A percentile compares a stretch with the other conserved stretches of the same genome.
These are phyloP conservation scores for Heliangelus exortis DNA, from an alignment of 2,797 vertebrate genomes.

Conservation along the genomic window DNA sequence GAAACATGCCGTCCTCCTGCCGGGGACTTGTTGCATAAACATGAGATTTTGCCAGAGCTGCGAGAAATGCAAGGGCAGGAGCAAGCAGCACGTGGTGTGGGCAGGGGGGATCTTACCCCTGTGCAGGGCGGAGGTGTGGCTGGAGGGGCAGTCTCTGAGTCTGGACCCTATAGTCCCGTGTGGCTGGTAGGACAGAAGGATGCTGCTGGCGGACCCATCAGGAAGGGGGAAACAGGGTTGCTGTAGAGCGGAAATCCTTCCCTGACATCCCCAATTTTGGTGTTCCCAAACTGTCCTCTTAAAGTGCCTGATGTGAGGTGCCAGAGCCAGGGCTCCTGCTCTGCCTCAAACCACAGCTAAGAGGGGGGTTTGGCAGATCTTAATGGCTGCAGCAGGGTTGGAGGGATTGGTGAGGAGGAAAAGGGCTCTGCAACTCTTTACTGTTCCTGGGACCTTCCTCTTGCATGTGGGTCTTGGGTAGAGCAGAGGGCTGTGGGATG, in stretches of 20 bases:
- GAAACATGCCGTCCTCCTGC: not conserved
- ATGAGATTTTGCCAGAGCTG: not conserved
- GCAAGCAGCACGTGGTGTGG: not conserved
- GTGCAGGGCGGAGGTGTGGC: not conserved
- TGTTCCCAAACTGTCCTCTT: not conserved
- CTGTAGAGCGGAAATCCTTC: not conserved
- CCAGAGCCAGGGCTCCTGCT: fast-evolving
- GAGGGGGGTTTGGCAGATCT: not conserved
- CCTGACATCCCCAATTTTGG: fast-evolving
- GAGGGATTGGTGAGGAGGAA: not conserved
- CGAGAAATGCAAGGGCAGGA: not conserved
- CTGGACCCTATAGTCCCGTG: not conserved
- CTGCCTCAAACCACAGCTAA: not conserved
- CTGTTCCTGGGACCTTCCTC: not conserved
- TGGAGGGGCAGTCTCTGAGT: not conserved
- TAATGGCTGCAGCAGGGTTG: not conserved
- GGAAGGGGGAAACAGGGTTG: not conserved
- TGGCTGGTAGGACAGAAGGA: not conserved
- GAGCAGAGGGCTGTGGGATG: not conserved
- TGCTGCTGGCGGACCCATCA: not conserved
- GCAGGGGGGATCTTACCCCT: not conserved
- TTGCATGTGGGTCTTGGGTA: fast-evolving
- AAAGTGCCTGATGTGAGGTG: not conserved
- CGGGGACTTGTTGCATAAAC: constrained; percentile 25
- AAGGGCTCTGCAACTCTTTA: not conserved